Conservation (phyloP, 1,140 invertebrate genomes). For the Papilio machaon region DNA sequence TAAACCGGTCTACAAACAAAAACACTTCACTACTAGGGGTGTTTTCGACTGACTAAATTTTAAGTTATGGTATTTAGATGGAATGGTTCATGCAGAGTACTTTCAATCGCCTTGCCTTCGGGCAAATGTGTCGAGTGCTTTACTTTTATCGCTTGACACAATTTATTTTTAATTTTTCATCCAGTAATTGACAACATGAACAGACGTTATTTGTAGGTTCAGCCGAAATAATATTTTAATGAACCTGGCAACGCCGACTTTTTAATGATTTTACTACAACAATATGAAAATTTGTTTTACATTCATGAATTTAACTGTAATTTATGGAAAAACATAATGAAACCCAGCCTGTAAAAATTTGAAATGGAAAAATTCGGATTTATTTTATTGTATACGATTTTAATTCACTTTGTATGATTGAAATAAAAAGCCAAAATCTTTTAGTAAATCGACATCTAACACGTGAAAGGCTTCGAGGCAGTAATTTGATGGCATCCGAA, state of each 20-base stretch:
- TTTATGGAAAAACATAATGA: too few relatives aligned
- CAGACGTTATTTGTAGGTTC: too few relatives aligned
- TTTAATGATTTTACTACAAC: too few relatives aligned
- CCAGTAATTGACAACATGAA: background rate
- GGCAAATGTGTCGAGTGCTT: conserved; percentile 53
- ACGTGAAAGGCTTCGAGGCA: conserved; percentile 55
- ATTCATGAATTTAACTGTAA: too few relatives aligned
- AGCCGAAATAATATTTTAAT: too few relatives aligned
- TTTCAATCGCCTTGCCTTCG: conserved; percentile 54
- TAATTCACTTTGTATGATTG: background rate
- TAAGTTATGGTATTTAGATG: conserved; percentile 59
- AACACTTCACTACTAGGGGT: conserved; percentile 35
- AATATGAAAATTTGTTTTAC: too few relatives aligned
- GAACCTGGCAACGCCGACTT: too few relatives aligned
- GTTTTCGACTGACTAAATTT: conserved; percentile 60
- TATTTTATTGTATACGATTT: background rate
- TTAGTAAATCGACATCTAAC: conserved; percentile 60
- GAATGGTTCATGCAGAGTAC: conserved; percentile 45
- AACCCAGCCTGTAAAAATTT: too few relatives aligned
- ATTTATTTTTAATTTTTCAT: conserved; percentile 9
- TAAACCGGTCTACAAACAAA: background rate
- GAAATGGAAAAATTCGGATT: too few relatives aligned
- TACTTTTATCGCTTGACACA: conserved; percentile 57
- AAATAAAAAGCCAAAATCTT: conserved; percentile 50
- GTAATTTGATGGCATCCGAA: conserved; percentile 72